Conservation (phyloP, 2,797 vertebrate genomes). For the Labroides dimidiatus region DNA sequence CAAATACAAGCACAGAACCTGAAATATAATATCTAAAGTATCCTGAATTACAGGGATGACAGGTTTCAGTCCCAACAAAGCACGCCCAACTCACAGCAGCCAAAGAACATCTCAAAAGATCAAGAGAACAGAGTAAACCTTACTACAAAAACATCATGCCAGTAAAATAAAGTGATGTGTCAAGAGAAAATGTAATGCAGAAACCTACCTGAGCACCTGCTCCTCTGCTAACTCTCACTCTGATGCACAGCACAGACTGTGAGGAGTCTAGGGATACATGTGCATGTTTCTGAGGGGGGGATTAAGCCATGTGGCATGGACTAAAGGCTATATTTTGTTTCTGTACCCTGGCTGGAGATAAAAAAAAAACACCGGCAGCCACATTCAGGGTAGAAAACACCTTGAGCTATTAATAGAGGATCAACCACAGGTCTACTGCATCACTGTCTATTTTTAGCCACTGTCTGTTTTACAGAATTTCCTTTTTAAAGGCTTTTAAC, state of each 20-base stretch:
- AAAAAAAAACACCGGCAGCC: background rate
- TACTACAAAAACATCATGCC: background rate
- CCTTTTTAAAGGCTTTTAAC: no score
- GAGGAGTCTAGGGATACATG: constrained; percentile 41
- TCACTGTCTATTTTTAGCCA: constrained; percentile 3
- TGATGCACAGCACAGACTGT: constrained; percentile 36
- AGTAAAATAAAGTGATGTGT: background rate
- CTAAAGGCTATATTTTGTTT: constrained; percentile 43
- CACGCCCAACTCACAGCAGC: no score
- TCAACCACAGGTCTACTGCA: constrained; percentile 10
- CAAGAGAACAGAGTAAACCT: background rate
- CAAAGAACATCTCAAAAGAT: background rate
- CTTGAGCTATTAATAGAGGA: constrained; percentile 41
- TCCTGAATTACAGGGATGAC: background rate
- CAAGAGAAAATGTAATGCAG: background rate
- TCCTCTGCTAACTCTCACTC: constrained; percentile 24
- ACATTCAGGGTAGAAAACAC: constrained; percentile 21
- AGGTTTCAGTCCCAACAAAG: background rate
- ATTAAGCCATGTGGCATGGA: constrained; percentile 52
- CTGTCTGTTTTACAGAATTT: no score
- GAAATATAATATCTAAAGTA: background rate
- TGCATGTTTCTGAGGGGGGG: constrained; percentile 53
- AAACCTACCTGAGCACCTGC: constrained; percentile 43
- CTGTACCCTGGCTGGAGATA: constrained; percentile 29
- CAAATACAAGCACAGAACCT: background rate